phyloP scores from a whole-genome alignment of 2,113 vertebrate species.

The Sturnira hondurensis region DNA sequence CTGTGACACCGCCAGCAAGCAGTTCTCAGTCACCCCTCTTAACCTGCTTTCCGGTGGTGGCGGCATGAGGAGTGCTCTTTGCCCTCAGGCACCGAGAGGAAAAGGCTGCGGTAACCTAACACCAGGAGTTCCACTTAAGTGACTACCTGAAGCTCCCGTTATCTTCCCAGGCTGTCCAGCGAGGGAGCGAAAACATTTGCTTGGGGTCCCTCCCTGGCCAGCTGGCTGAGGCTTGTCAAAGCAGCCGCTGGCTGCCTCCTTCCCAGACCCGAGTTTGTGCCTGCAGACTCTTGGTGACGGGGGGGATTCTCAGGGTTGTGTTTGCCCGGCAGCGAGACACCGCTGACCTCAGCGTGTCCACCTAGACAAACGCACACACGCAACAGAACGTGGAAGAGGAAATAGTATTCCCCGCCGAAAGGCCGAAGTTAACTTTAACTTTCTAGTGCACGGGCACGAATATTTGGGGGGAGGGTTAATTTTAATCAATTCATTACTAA shows the following conservation, averaged over 20 bases:
- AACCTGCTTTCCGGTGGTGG: constrained; percentile 72
- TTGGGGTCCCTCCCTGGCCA: background rate
- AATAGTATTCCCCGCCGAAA: background rate
- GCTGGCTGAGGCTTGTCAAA: constrained; percentile 20
- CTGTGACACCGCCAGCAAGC: background rate
- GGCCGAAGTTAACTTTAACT: background rate
- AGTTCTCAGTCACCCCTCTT: constrained; percentile 65
- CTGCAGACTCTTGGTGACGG: background rate
- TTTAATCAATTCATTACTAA: constrained; percentile 32
- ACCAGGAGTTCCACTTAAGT: constrained; percentile 70
- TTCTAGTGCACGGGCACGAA: background rate
- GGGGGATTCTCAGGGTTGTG: background rate
- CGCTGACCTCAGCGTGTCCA: background rate
- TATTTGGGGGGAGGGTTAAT: background rate
- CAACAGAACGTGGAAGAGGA: background rate
- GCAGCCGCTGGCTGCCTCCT: background rate
- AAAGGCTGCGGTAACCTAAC: constrained; percentile 67
- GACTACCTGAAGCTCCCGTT: constrained; percentile 49
- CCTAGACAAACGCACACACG: background rate
- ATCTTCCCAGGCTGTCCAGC: constrained; percentile 62
- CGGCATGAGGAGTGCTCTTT: constrained; percentile 72
- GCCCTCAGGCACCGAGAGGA: constrained; percentile 67
- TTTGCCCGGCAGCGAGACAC: background rate
- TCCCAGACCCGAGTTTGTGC: background rate
- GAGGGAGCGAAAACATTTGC: constrained; percentile 50